Conservation (phyloP, 2,113 vertebrate species). For the Sclerurus mexicanus region DNA sequence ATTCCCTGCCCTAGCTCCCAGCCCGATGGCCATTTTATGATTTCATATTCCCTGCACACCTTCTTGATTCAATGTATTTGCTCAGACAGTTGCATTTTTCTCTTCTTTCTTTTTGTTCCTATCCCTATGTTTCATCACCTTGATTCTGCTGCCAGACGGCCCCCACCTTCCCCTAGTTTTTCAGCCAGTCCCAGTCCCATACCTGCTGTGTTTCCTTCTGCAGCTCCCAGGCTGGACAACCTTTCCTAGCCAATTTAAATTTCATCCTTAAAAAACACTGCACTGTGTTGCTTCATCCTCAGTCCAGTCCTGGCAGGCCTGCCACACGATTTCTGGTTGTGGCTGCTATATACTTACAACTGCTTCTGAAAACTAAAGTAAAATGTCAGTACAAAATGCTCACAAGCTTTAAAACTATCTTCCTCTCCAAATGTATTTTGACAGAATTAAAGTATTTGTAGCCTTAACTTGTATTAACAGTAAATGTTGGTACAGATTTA, state of each 20-base stretch:
- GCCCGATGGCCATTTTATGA: not conserved
- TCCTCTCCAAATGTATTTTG: not conserved
- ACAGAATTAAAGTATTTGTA: not conserved
- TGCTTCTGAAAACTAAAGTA: not conserved
- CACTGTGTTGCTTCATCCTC: not conserved
- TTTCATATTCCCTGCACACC: not conserved
- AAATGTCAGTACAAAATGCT: not conserved
- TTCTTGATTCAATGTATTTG: not conserved
- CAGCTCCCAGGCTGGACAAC: not conserved
- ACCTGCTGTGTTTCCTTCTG: slow-evolving; percentile 5
- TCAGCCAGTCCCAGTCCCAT: not conserved
- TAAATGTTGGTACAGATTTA: not conserved
- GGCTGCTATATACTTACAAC: not conserved
- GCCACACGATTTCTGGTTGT: not conserved
- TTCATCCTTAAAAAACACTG: not conserved
- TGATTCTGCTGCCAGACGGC: not conserved
- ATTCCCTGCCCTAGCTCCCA: not conserved
- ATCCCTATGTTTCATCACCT: not conserved
- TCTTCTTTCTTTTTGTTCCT: not conserved
- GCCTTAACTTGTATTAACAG: not conserved
- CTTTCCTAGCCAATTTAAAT: not conserved
- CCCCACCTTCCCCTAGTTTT: not conserved
- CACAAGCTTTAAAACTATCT: not conserved
- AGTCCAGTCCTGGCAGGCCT: not conserved
- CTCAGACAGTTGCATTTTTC: not conserved